Conservation (phyloP, 2,888 invertebrate genomes). For the Macroteleia sp. region DNA sequence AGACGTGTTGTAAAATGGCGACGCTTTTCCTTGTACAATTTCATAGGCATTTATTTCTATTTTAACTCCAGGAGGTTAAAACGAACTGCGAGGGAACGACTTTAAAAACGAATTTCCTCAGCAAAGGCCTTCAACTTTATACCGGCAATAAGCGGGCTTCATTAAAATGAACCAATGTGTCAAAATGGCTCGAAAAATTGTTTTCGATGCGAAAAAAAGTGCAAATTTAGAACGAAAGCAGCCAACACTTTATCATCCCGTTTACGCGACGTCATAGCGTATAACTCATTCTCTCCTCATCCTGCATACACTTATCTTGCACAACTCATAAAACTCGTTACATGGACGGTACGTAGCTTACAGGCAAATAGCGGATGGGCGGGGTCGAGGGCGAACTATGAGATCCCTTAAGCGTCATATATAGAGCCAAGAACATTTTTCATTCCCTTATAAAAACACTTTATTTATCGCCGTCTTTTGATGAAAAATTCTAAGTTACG, state of each 20-base stretch:
- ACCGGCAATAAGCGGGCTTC: slow-evolving; percentile 21
- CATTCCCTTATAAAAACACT: slow-evolving; percentile 26
- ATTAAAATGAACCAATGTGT: slow-evolving; percentile 49
- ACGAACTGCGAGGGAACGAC: background rate
- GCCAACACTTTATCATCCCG: slow-evolving; percentile 62
- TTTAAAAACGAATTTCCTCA: slow-evolving; percentile 9
- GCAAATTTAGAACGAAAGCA: slow-evolving; percentile 49
- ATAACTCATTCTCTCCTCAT: slow-evolving; percentile 66
- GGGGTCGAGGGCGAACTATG: slow-evolving; percentile 32
- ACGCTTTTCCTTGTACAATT: background rate
- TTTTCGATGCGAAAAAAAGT: slow-evolving; percentile 56
- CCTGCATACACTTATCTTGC: slow-evolving; percentile 65
- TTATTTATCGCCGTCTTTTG: slow-evolving; percentile 30
- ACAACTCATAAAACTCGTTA: slow-evolving; percentile 69
- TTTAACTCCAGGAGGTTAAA: background rate
- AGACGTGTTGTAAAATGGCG: no score
- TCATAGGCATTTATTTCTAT: background rate
- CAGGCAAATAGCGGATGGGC: slow-evolving; percentile 52
- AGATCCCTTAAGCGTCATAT: slow-evolving; percentile 55
- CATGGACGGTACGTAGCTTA: slow-evolving; percentile 61
- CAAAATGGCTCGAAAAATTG: slow-evolving; percentile 47
- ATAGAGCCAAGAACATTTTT: slow-evolving; percentile 49
- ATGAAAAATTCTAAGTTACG: slow-evolving; percentile 26
- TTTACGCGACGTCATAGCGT: slow-evolving; percentile 59
- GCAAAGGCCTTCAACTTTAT: background rate